These are phyloP conservation scores for Scylla paramamosain DNA, from an alignment of 1,140 invertebrate genomes.

Conservation along the genomic window DNA sequence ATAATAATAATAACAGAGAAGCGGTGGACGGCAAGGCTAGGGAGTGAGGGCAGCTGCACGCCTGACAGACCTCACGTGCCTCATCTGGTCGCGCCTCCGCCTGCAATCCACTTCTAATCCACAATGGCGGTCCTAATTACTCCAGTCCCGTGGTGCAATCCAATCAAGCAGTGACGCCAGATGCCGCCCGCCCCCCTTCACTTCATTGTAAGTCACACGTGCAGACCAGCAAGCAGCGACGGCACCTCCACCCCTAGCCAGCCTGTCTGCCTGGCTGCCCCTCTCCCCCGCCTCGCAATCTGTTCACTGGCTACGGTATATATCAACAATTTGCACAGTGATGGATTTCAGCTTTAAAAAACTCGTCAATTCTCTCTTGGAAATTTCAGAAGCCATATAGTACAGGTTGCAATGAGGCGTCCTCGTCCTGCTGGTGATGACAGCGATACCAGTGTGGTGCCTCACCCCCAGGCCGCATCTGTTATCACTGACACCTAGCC, in stretches of 20 bases:
- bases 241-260: neutral
- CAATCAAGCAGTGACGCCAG: neutral
- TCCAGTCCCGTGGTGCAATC: neutral
- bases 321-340: neutral
- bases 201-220: neutral
- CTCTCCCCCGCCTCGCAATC: neutral
- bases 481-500: neutral
- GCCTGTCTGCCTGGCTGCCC: neutral
- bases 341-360: no score
- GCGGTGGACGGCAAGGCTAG: no score
- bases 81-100: neutral
- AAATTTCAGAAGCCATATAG: no score
- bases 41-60: neutral
- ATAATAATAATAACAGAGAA: conserved; percentile 28
- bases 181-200: neutral
- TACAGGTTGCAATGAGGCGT: no score
- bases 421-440: no score
- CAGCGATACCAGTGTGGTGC: no score
- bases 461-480: neutral
- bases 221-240: neutral
- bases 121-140: neutral
- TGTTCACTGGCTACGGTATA: neutral
- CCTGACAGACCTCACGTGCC: neutral
- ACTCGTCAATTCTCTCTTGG: no score
- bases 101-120: neutral